These are phyloP conservation scores for Oncorhynchus masou DNA, from an alignment of 2,113 vertebrate species.

Conservation along the genomic window DNA sequence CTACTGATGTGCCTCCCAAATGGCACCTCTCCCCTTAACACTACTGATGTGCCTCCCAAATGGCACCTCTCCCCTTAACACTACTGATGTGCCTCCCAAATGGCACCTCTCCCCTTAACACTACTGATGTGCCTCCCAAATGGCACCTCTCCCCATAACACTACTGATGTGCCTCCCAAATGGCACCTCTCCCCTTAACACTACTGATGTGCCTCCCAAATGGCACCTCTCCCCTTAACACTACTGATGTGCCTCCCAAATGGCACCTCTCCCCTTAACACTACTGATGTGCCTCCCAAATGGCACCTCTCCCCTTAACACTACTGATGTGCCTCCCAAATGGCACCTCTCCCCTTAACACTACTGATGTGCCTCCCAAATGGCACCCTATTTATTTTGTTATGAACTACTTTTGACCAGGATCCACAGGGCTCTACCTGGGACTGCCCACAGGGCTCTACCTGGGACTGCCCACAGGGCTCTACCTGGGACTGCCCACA, in stretches of 20 bases:
- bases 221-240: no score
- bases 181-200: no score
- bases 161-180: no score
- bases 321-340: neutral
- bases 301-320: conserved; percentile 43
- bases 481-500: no score
- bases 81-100: neutral
- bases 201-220: no score
- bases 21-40: conserved; percentile 36
- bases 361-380: conserved; percentile 62
- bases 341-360: neutral
- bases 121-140: no score
- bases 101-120: neutral
- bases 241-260: no score
- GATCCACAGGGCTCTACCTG: no score
- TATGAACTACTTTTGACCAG: neutral
- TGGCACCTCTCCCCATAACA: no score
- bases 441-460: no score
- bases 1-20: no score
- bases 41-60: neutral
- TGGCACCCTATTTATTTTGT: conserved; percentile 74
- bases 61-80: conserved; percentile 42
- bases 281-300: neutral
- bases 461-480: no score
- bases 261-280: conserved; percentile 20